Conservation (phyloP, 2,888 invertebrate genomes). For the Ophioninae sp. region DNA sequence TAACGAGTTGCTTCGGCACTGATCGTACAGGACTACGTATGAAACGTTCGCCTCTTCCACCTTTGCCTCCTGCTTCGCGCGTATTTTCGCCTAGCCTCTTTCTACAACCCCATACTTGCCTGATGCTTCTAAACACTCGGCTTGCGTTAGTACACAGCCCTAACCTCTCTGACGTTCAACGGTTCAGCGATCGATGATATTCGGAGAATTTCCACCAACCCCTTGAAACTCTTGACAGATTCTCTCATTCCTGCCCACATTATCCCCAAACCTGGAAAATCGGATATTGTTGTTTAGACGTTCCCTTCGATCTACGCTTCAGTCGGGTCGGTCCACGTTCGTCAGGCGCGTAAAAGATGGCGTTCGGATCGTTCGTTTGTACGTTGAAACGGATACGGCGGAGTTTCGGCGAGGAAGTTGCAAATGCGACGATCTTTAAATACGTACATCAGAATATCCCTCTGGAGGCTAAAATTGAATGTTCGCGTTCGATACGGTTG, state of each 20-base stretch:
- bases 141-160: conserved; percentile 71
- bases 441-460: too few species aligned
- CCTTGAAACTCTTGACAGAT: background rate
- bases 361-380: too few species aligned
- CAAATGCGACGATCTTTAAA: background rate
- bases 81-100: conserved; percentile 68
- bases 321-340: conserved; percentile 6
- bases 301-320: background rate
- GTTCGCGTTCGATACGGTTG: background rate
- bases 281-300: background rate
- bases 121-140: conserved; percentile 77
- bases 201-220: conserved; percentile 44
- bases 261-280: background rate
- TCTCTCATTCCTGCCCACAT: conserved; percentile 23
- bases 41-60: conserved; percentile 55
- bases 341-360: background rate
- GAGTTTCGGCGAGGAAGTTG: background rate
- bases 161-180: conserved; percentile 67
- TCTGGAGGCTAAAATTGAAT: conserved; percentile 51
- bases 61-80: conserved; percentile 59
- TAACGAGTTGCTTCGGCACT: conserved; percentile 54
- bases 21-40: background rate
- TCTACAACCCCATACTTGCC: conserved; percentile 73
- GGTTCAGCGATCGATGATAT: conserved; percentile 4
- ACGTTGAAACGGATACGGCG: too few species aligned